phyloP scores from a whole-genome alignment of 2,797 vertebrate species.

The Cyclopterus lumpus region DNA sequence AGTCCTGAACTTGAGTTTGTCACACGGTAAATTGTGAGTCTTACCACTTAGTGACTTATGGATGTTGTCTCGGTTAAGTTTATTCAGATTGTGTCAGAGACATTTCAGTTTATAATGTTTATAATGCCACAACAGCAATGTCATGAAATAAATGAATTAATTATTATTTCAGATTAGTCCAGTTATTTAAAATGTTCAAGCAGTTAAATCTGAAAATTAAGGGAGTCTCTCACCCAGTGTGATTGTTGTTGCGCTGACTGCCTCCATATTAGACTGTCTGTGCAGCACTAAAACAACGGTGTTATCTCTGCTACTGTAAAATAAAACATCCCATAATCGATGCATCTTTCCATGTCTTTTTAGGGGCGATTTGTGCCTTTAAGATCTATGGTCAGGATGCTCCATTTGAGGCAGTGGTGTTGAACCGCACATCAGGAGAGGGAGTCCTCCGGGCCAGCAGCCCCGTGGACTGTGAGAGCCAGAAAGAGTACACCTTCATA shows the following conservation, averaged over 20 bases:
- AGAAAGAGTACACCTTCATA: constrained; percentile 97
- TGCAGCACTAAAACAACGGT: background rate
- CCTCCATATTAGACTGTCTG: constrained; percentile 16
- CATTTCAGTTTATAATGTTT: no score
- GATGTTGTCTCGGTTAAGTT: no score
- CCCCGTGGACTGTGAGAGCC: constrained; percentile 94
- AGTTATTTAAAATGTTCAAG: background rate
- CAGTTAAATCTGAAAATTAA: constrained; percentile 10
- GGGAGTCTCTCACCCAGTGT: constrained; percentile 2
- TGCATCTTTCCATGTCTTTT: constrained; percentile 25
- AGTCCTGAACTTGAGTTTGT: no score
- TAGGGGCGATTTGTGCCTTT: constrained; percentile 98
- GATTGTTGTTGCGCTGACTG: constrained; percentile 1
- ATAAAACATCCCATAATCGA: background rate
- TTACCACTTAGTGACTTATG: no score
- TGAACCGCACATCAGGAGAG: constrained; percentile 96
- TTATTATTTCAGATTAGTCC: background rate
- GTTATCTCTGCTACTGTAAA: background rate
- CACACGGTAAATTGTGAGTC: no score
- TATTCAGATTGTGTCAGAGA: no score
- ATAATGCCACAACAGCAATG: background rate
- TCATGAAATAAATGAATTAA: constrained; percentile 8
- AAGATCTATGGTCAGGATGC: constrained; percentile 94
- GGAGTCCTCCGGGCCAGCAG: constrained; percentile 89
- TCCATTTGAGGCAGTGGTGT: constrained; percentile 93